Evolutionary conservation across 2,113 vertebrate genomes (phyloP), one percentile per base, ranked within the genome.

Genomic region (Formicarius rufipectus): DNA sequence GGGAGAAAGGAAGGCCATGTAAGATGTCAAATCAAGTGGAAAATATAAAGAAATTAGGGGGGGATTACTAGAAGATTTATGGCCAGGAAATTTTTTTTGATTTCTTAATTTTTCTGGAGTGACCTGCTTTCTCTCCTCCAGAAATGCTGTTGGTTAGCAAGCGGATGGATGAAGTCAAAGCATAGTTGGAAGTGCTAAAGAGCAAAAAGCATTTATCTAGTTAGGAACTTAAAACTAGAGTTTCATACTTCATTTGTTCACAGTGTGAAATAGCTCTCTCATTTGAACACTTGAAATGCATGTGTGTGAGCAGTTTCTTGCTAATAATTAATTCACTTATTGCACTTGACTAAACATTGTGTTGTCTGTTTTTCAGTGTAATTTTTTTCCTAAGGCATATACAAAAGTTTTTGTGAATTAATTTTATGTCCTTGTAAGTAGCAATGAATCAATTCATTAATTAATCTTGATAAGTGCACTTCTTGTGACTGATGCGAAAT

Each of bases 401-500:
- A n/a, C 10, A 78, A 25, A 64, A 44, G 3, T 5, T 44, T 42
- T 66, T 85, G 4, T 47, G 28, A 68, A 76, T 13, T 6, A 49
- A 25, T 68, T 50, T 64, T 64, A 4, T 69, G 3, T 40, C 23
- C 27, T 76, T 39, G 3, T 55, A 74, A 42, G 13, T 25, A 58
- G 19, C 10, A 37, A 72, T 45, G 18, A 75, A 82, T 60, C 17
- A 79, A 55, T 67, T 64, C 56, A 11, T 59, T 77, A 91, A 69
- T 85, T 76, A 56, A 73, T 60, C 7, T 66, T 87, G 20, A 81
- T 47, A 50, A 75, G 21, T 45, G 4, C 8, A 23, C 12, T 73
- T 14, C 27, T 68, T 68, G 52, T 0, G 1, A 72, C 19, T 56
- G n/a, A 71, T 4, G 2, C 64, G 17, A 50, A 20, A n/a, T 0